Percentiles rank a stretch among this genome's conserved stretches.
phyloP scores from a whole-genome alignment of 2,113 vertebrate genomes.

The Amblyornis subalaris region DNA sequence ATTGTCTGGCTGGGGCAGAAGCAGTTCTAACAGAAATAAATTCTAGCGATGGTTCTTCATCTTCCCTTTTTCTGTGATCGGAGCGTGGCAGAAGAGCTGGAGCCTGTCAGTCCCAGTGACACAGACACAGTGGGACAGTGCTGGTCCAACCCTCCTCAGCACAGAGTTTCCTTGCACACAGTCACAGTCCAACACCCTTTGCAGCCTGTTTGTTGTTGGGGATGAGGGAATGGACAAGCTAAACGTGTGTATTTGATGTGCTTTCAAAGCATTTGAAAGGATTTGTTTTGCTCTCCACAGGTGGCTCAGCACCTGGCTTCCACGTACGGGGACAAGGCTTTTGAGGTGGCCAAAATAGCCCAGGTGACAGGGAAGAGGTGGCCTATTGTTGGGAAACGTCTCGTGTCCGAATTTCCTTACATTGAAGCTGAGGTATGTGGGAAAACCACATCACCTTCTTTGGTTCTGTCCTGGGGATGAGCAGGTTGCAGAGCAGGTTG shows the following conservation, averaged over 20 bases:
- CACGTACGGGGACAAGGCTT: slow-evolving; percentile 82
- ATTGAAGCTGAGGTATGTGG: slow-evolving; percentile 91
- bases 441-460: rapidly evolving
- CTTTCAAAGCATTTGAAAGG: background rate
- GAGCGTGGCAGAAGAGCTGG: background rate
- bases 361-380: slow-evolving; percentile 88
- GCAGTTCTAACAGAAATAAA: background rate
- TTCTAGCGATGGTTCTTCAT: background rate
- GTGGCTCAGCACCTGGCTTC: slow-evolving; percentile 86
- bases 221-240: background rate
- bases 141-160: slow-evolving; percentile 29
- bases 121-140: background rate
- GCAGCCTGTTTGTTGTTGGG: background rate
- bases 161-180: slow-evolving; percentile 19
- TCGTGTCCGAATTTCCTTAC: slow-evolving; percentile 96
- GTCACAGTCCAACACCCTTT: background rate
- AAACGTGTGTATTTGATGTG: background rate
- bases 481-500: background rate
- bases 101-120: background rate
- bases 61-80: background rate
- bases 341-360: slow-evolving; percentile 86
- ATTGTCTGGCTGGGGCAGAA: background rate
- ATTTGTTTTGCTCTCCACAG: slow-evolving; percentile 59
- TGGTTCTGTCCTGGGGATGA: background rate
- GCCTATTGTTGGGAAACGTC: slow-evolving; percentile 92